A percentile compares a stretch with the other conserved stretches of the same genome.
Evolutionary conservation across 2,888 invertebrate species (phyloP).

Genomic region (Thymelicus lineola): DNA sequence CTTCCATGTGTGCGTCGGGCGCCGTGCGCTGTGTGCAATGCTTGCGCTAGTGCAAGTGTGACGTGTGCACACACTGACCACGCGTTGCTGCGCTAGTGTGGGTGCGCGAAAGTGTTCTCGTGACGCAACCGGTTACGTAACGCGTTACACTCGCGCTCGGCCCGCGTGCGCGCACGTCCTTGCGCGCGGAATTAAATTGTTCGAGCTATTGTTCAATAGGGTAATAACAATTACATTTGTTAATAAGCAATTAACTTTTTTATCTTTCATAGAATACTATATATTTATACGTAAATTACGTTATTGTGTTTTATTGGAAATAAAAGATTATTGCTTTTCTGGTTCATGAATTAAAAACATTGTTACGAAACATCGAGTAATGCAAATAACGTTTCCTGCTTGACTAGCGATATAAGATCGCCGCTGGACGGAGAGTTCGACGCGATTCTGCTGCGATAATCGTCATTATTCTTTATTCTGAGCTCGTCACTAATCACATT

Average conservation of each 20-base stretch:
- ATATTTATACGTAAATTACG: no score
- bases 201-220: neutral
- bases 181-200: conserved; percentile 10
- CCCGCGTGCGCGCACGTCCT: conserved; percentile 15
- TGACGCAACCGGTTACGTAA: conserved; percentile 46
- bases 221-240: neutral
- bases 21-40: neutral
- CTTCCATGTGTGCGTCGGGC: conserved; percentile 12
- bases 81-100: conserved; percentile 41
- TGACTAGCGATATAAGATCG: no score
- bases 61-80: conserved; percentile 27
- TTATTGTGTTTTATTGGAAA: neutral
- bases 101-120: conserved; percentile 46
- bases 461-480: no score
- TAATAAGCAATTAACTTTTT: no score
- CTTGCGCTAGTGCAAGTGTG: neutral
- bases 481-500: no score
- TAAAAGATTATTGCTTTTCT: neutral
- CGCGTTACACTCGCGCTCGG: conserved; percentile 16
- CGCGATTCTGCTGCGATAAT: no score
- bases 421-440: no score
- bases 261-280: no score
- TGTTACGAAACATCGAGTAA: neutral
- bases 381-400: conserved; percentile 2
- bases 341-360: neutral